Evolutionary conservation across 2,113 vertebrate genomes (phyloP).

Genomic region (Esox niger): DNA sequence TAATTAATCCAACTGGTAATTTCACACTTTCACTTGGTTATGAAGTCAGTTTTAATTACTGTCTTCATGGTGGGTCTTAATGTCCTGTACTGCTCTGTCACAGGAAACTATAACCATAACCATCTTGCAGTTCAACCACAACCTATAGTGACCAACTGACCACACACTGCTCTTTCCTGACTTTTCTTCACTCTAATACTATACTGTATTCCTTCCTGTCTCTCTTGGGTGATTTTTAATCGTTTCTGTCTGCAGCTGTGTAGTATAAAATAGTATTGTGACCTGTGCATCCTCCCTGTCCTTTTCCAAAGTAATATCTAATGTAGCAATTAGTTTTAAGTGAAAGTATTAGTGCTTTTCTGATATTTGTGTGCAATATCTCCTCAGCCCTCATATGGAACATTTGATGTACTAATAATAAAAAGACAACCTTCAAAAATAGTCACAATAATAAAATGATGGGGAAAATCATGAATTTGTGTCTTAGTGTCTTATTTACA

Average conservation of each 20-base stretch:
- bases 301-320: slow-evolving; percentile 87
- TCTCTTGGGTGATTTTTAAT: slow-evolving; percentile 86
- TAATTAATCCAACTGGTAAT: too few relatives aligned
- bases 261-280: slow-evolving; percentile 90
- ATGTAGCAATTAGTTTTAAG: slow-evolving; percentile 93
- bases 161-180: slow-evolving; percentile 75
- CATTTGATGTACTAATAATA: slow-evolving; percentile 86
- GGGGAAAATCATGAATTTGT: slow-evolving; percentile 57
- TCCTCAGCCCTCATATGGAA: slow-evolving; percentile 81
- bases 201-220: slow-evolving; percentile 30
- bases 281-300: slow-evolving; percentile 85
- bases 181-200: slow-evolving; percentile 54
- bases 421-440: slow-evolving; percentile 68
- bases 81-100: slow-evolving; percentile 36
- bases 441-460: slow-evolving; percentile 91
- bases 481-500: slow-evolving; percentile 43
- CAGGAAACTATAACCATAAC: slow-evolving; percentile 63
- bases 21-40: too few relatives aligned
- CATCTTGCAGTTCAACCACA: slow-evolving; percentile 55
- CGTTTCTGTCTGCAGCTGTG: slow-evolving; percentile 91
- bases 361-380: slow-evolving; percentile 98
- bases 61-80: slow-evolving; percentile 34
- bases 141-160: slow-evolving; percentile 47
- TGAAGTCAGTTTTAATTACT: too few relatives aligned
- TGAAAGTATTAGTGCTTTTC: slow-evolving; percentile 98